phyloP scores from a whole-genome alignment of 2,888 invertebrate species.

The Ophion slaviceki region DNA sequence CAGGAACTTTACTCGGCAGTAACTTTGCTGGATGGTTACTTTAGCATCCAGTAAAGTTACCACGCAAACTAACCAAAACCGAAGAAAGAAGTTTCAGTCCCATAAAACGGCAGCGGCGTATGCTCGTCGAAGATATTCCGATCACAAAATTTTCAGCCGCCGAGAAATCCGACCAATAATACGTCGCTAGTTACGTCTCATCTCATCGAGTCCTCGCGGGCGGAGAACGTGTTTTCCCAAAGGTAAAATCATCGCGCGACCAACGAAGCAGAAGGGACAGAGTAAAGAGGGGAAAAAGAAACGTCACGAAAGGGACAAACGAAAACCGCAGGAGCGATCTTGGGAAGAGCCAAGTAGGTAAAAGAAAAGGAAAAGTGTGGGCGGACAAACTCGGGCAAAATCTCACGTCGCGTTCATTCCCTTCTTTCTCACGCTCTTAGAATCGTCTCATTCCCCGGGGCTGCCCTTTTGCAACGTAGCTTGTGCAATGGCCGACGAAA shows the following conservation, averaged over 20 bases:
- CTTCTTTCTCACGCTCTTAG: constrained; percentile 49
- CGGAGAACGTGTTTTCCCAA: constrained; percentile 47
- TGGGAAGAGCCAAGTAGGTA: constrained; percentile 56
- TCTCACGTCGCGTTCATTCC: constrained; percentile 44
- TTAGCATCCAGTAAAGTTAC: no score
- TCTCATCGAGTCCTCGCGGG: constrained; percentile 26
- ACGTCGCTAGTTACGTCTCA: constrained; percentile 21
- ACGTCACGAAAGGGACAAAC: constrained; percentile 5
- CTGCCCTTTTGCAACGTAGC: constrained; percentile 42
- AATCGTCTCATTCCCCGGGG: constrained; percentile 23
- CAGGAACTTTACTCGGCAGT: no score
- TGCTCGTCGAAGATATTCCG: neutral
- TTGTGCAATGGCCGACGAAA: constrained; percentile 65
- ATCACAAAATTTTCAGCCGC: neutral
- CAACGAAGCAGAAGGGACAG: neutral
- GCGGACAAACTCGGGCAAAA: constrained; percentile 61
- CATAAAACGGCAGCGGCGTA: neutral
- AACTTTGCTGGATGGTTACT: no score
- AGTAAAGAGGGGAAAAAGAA: constrained; percentile 11
- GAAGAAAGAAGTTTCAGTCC: no score
- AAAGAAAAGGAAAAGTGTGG: constrained; percentile 46
- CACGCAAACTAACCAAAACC: no score
- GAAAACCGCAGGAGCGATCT: constrained; percentile 50
- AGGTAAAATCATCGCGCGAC: constrained; percentile 34
- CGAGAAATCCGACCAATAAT: neutral